Base-by-base conservation (phyloP, 2,113 vertebrate genomes). In the Cricetomys ansorgei region DNA sequence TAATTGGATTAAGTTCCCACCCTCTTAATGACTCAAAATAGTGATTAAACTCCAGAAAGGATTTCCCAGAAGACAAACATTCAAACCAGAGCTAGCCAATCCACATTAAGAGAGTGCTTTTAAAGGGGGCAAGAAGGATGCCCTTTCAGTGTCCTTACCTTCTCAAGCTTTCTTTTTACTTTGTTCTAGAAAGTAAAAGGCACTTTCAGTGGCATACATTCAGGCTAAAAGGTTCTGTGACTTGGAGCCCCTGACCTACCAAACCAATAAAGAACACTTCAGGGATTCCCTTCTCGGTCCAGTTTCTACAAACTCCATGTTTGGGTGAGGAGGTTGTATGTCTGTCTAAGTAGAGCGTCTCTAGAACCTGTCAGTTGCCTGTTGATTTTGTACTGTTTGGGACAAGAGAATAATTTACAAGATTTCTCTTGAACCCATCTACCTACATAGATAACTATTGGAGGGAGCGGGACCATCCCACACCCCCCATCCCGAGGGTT, bases 21-120 rank as follows among this genome's bases (percentile, higher is more conserved):
- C 85, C 85, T 88, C 85, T 88, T 88, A 88, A 87, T 67, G 50
- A 70, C 65, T 40, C 48, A 88, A 88, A 88, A 72, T 88, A 88
- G 65, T 88, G 37, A 87, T 87, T 87, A 87, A 69, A 53, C 84
- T 87, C 84, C 64, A 69, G 21, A 34, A 69, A 34, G 84, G 72
- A 88, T 88, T 40, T 72, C 85, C 85, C 65, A 55, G 48, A 88
- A 48, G 67, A 55, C 84, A 69, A 67, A 87, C 65, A 70, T 55
- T 87, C 7, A 70, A 70, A 70, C 59, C 29, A 55, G 11, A 88
- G 37, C 85, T 40, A 48, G 48, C 48, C 17, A 55, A 29, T 40
- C 48, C 65, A 88, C 55, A 55, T 70, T 25, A 10, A 88, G 70
- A 40, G 27, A n/a, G 57, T 29, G 25, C 83, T 65, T 65, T 65